A percentile compares a stretch with the other conserved stretches of the same genome.
These are phyloP conservation scores for Rapana venosa DNA, from an alignment of 2,888 invertebrate species.

Conservation along the genomic window DNA sequence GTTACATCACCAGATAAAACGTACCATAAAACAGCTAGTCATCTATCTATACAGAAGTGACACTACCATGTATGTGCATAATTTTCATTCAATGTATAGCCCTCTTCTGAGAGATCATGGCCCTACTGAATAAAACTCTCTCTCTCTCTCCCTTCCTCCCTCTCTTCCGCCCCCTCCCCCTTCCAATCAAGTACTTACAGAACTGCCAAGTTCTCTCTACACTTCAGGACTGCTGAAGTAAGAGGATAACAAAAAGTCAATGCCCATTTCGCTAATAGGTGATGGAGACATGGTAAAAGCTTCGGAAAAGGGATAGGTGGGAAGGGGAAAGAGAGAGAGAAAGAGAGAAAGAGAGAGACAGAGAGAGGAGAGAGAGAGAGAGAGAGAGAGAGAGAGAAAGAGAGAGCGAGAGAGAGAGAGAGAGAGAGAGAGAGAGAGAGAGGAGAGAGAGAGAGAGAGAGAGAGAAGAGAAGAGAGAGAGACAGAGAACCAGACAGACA, in stretches of 20 bases:
- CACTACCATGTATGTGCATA: no score
- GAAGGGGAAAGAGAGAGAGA: not conserved
- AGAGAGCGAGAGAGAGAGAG: not conserved
- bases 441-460: constrained; percentile 9
- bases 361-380: not conserved
- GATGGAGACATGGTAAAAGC: not conserved
- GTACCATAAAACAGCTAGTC: no score
- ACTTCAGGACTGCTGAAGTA: not conserved
- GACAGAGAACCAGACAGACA: constrained; percentile 3
- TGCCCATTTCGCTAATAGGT: not conserved
- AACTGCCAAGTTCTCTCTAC: no score
- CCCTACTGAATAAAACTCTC: no score
- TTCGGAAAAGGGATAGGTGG: not conserved
- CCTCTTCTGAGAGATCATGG: no score
- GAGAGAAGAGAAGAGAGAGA: constrained; percentile 19
- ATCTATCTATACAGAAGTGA: no score
- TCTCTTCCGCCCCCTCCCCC: not conserved
- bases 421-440: not conserved
- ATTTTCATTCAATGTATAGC: no score
- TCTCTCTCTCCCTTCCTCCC: not conserved
- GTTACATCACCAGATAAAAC: no score
- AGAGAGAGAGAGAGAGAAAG: not conserved
- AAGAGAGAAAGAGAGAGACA: no score
- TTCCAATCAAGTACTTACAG: not conserved
- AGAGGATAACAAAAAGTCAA: not conserved